phyloP scores from a whole-genome alignment of 1,140 invertebrate genomes.

The Neodiprion virginianus region DNA sequence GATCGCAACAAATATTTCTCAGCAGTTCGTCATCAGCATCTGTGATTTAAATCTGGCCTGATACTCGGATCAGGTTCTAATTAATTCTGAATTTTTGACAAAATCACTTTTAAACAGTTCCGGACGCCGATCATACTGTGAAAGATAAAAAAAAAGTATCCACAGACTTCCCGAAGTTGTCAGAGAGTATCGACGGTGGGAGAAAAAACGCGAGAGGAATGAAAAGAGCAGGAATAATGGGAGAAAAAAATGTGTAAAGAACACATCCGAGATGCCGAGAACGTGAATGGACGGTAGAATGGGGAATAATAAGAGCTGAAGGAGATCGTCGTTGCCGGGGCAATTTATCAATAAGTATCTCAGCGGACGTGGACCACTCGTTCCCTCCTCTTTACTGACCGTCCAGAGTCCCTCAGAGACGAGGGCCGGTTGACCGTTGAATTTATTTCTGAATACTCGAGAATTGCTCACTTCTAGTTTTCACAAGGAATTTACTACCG shows the following conservation, averaged over 20 bases:
- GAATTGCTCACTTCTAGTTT: not conserved
- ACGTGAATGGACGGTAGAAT: too few species aligned
- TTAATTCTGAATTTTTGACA: too few species aligned
- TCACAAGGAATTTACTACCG: not conserved
- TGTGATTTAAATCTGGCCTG: too few species aligned
- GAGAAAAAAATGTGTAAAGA: not conserved
- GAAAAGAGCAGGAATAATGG: not conserved
- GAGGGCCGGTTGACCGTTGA: not conserved
- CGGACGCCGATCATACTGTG: not conserved
- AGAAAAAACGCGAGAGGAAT: not conserved
- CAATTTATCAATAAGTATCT: slow-evolving; percentile 1
- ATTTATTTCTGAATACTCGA: slow-evolving; percentile 3
- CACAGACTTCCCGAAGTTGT: not conserved
- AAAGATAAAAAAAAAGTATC: not conserved
- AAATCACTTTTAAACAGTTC: too few species aligned
- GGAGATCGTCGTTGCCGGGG: not conserved
- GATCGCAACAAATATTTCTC: too few species aligned
- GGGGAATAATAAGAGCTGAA: too few species aligned
- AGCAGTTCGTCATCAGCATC: too few species aligned
- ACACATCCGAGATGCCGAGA: not conserved
- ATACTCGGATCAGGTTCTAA: too few species aligned
- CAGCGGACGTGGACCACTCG: not conserved
- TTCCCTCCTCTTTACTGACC: not conserved
- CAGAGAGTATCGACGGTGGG: not conserved
- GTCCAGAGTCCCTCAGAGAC: not conserved